Percentiles rank a stretch among this genome's conserved stretches.
These are phyloP conservation scores for Diorhabda elongata DNA, from an alignment of 1,140 invertebrate genomes.

Conservation along the genomic window DNA sequence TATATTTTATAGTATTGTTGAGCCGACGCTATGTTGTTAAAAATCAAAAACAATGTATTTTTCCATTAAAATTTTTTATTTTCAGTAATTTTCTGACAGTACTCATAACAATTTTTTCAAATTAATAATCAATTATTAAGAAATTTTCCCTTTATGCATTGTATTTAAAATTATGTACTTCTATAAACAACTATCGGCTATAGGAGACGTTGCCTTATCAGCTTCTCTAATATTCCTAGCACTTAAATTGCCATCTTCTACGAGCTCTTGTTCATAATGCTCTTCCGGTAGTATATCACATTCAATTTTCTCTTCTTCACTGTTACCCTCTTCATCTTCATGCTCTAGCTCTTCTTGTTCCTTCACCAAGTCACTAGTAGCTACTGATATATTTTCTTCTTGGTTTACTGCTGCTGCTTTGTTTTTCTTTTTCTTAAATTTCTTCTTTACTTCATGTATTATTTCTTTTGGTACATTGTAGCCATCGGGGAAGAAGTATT, in stretches of 20 bases:
- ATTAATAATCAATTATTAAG: too few relatives aligned
- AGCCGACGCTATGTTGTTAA: too few relatives aligned
- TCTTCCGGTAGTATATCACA: constrained; percentile 16
- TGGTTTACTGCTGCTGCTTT: constrained; percentile 6
- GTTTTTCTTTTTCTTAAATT: constrained; percentile 31
- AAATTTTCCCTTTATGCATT: too few relatives aligned
- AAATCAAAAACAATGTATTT: too few relatives aligned
- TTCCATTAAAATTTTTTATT: too few relatives aligned
- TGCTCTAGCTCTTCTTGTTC: constrained; percentile 17
- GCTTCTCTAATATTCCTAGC: constrained; percentile 21
- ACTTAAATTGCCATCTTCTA: constrained; percentile 4
- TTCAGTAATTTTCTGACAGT: too few relatives aligned
- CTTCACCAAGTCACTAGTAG: constrained; percentile 5
- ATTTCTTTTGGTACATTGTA: constrained; percentile 42
- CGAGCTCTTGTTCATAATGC: constrained; percentile 20
- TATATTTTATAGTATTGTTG: too few relatives aligned
- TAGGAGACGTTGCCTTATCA: constrained; percentile 42
- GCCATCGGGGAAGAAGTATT: constrained; percentile 59
- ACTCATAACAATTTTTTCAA: too few relatives aligned
- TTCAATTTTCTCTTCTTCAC: constrained; percentile 16
- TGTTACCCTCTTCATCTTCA: constrained; percentile 14
- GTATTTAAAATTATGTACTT: neutral
- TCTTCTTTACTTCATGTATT: constrained; percentile 30
- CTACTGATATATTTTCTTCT: constrained; percentile 6
- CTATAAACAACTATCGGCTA: constrained; percentile 10